These are phyloP conservation scores for Channallabes apus DNA, from an alignment of 2,797 vertebrate species.

Conservation along the genomic window DNA sequence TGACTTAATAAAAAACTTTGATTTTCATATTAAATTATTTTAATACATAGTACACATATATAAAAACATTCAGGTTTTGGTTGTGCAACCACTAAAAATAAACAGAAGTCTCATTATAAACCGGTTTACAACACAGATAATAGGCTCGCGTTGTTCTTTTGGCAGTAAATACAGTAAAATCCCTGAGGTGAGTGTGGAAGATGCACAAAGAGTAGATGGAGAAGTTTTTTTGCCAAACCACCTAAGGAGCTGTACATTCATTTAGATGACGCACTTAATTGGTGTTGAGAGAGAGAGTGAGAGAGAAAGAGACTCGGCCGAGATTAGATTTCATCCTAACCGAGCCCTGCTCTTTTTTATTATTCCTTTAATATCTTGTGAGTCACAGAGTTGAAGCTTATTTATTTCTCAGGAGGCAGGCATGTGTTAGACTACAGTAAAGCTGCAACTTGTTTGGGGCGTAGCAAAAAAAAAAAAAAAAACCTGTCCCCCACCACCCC, in stretches of 20 bases:
- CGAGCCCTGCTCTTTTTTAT: neutral
- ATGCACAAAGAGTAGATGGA: slow-evolving; percentile 3
- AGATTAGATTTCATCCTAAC: slow-evolving; percentile 7
- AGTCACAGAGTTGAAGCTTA: neutral
- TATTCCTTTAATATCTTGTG: neutral
- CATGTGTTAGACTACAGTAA: slow-evolving; percentile 7
- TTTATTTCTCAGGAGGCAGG: neutral
- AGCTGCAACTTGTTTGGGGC: slow-evolving; percentile 26
- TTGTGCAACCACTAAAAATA: neutral
- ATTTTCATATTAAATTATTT: neutral
- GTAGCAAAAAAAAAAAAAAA: slow-evolving; percentile 15
- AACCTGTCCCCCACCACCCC: neutral
- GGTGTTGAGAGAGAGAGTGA: slow-evolving; percentile 12
- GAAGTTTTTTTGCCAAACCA: slow-evolving; percentile 18
- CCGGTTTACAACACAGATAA: slow-evolving; percentile 7
- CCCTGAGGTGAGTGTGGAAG: slow-evolving; percentile 14
- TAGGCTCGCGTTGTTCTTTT: neutral
- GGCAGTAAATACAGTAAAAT: slow-evolving; percentile 8
- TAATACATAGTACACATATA: neutral
- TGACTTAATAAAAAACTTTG: neutral
- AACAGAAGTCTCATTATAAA: slow-evolving; percentile 12
- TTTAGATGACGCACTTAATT: slow-evolving; percentile 36
- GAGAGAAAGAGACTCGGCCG: neutral
- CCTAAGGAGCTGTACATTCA: slow-evolving; percentile 28
- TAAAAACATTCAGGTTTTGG: neutral